phyloP scores from a whole-genome alignment of 2,888 invertebrate species.

The Heteromyza rotundicornis region DNA sequence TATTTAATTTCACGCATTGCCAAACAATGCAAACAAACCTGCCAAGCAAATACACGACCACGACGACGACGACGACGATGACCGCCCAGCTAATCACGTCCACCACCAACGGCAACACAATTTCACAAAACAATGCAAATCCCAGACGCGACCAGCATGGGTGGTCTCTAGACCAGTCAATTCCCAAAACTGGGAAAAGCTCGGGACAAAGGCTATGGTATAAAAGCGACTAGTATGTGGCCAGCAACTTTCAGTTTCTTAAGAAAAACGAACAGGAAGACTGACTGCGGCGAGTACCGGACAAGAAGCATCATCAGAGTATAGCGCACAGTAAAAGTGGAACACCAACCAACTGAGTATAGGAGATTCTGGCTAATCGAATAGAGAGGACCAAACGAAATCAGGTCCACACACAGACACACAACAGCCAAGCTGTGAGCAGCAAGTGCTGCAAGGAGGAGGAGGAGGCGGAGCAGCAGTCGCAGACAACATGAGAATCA shows the following conservation, averaged over 20 bases:
- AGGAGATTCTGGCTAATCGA: too few species aligned
- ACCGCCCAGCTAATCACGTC: not conserved
- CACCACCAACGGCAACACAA: not conserved
- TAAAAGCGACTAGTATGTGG: slow-evolving; percentile 49
- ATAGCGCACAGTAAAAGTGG: too few species aligned
- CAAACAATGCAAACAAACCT: slow-evolving; percentile 50
- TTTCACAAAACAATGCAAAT: slow-evolving; percentile 10
- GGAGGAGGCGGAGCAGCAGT: slow-evolving; percentile 14
- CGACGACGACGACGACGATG: too few species aligned
- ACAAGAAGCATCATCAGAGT: too few species aligned
- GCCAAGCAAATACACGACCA: slow-evolving; percentile 23
- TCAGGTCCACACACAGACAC: not conserved
- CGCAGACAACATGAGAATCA: slow-evolving; percentile 51
- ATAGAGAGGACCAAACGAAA: not conserved
- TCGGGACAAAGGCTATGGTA: slow-evolving; percentile 35
- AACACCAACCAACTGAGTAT: too few species aligned
- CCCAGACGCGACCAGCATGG: slow-evolving; percentile 23
- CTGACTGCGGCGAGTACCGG: not conserved
- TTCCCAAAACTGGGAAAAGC: slow-evolving; percentile 45
- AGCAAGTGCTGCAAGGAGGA: slow-evolving; percentile 1
- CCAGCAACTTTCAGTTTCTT: slow-evolving; percentile 54
- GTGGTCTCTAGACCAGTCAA: slow-evolving; percentile 36
- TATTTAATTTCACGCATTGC: slow-evolving; percentile 59
- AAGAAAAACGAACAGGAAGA: slow-evolving; percentile 35
- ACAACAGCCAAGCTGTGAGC: slow-evolving; percentile 6